Base-by-base conservation (phyloP, 2,113 vertebrate species). In the Bos indicus region DNA sequence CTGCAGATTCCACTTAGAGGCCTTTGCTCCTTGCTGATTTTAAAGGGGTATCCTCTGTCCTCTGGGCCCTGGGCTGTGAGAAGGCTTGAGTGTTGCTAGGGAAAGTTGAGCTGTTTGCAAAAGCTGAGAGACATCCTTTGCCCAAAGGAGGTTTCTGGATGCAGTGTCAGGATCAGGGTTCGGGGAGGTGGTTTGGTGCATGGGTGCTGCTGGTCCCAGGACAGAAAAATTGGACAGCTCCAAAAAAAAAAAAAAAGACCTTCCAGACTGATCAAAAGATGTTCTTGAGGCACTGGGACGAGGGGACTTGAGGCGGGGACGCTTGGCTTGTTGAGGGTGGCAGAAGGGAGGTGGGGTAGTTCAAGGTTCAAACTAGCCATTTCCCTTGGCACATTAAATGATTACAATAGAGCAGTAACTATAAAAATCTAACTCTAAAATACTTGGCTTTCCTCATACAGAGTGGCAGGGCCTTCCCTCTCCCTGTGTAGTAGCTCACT, bases 341-440 rank as follows among this genome's bases (percentile, higher is more conserved):
- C 12, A 6, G 40, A 11, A 64, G 67, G 15, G n/a, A 54, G 16
- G n/a, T 14, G 5, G 13, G 25, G 12, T 23, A 6, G 12, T 36
- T 71, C n/a, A 21, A 11, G 25, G 14, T 48, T 25, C 26, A 74
- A 13, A 33, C n/a, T 46, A 12, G 3, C 33, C 0, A 0, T 71
- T 17, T 56, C 7, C 13, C 28, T 33, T 59, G 77, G 62, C 21
- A 15, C 33, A 3, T 16, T 26, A 9, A 64, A 17, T 14, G 16
- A 13, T n/a, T 26, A 5, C n/a, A 43, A 17, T 30, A 26, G 23
- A 40, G 15, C 54, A 60, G 62, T 16, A 11, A 2, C 52, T 78
- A 0, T 30, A 13, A 19, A 10, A 23, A 17, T 60, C 30, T 17
- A 28, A 19, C 28, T 59, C 46, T 52, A 1, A 43, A 16, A 7